Base-by-base conservation (phyloP, 2,113 vertebrate species). In the Paraplagusia blochii region DNA sequence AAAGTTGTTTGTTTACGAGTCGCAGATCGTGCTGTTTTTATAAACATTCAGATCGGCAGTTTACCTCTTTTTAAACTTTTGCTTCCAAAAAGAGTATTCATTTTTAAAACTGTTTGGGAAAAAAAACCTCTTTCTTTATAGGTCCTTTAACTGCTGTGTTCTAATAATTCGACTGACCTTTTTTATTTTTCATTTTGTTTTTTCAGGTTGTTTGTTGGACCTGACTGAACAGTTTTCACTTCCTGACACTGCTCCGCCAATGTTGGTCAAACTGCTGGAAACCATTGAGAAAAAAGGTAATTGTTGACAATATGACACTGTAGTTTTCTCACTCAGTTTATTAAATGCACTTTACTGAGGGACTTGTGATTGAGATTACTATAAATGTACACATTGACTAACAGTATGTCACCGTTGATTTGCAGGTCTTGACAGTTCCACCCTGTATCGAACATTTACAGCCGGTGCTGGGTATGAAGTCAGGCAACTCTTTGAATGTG, bases 271-370 rank as follows among this genome's bases (percentile, higher is more conserved):
- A 80, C 90, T 98, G 39, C 67, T 97, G 57, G 94, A 98, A 74
- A 80, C 92, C 52, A 94, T 99, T 15, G 97, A 99, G 86, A 95
- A 85, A 79, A 98, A 95, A 95, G 97, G 97, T 97, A 85, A 68
- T 85, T 35, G 44, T 11, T 14, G 10, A 59, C 19, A 19, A 34
- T 2, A 35, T 45, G 4, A 34, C 1, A 8, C 12, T 44, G 46
- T 16, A 29, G 36, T 45, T 36, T 15, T 40, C 14, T 42, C 16
- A 18, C 47, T 48, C 14, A 38, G 9, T 38, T 38, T 4, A 17
- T 29, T 16, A 16, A 34, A 16, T 4, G 16, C 7, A 16, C 15
- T 51, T 6, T 36, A 36, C 8, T 17, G 2, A 49, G 11, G 8
- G 9, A 1, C 42, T 1, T 55, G 9, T 3, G 7, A 29, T 29